Conservation (phyloP, 1,140 invertebrate species). For the Copidosoma floridanum region DNA sequence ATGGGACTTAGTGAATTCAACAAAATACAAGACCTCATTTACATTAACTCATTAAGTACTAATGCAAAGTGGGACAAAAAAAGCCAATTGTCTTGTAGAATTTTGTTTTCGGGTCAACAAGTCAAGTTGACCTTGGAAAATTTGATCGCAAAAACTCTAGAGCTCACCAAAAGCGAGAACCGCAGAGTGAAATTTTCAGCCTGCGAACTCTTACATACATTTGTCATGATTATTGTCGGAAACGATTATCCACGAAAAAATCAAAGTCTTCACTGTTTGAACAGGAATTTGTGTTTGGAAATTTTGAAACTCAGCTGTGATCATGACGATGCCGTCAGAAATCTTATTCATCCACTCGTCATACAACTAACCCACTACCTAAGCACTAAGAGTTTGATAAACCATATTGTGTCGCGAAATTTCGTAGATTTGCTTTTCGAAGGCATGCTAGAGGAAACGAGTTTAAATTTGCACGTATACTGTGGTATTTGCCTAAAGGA, state of each 20-base stretch:
- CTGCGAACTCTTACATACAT: conserved; percentile 68
- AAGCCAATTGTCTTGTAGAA: conserved; percentile 59
- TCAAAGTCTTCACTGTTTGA: conserved; percentile 39
- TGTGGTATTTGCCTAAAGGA: conserved; percentile 65
- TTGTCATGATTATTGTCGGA: conserved; percentile 64
- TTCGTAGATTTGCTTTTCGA: conserved; percentile 67
- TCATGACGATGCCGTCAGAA: conserved; percentile 62
- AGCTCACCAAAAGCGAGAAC: conserved; percentile 63
- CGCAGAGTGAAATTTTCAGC: conserved; percentile 67
- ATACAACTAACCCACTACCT: conserved; percentile 71
- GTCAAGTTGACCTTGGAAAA: conserved; percentile 64
- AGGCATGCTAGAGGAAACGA: conserved; percentile 61
- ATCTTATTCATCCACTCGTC: conserved; percentile 66
- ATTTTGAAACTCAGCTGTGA: conserved; percentile 67
- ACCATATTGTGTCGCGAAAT: conserved; percentile 53
- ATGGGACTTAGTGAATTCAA: conserved; percentile 56
- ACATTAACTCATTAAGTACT: conserved; percentile 49
- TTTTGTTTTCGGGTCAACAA: conserved; percentile 62
- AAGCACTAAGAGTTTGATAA: conserved; percentile 51
- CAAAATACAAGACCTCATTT: conserved; percentile 49
- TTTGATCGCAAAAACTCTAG: conserved; percentile 64
- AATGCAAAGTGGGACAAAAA: conserved; percentile 59
- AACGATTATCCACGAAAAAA: too few relatives aligned
- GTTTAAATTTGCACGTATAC: conserved; percentile 65
- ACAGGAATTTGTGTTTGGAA: conserved; percentile 53